Conservation (phyloP, 2,113 vertebrate species). For the Rhabdornis inornatus region DNA sequence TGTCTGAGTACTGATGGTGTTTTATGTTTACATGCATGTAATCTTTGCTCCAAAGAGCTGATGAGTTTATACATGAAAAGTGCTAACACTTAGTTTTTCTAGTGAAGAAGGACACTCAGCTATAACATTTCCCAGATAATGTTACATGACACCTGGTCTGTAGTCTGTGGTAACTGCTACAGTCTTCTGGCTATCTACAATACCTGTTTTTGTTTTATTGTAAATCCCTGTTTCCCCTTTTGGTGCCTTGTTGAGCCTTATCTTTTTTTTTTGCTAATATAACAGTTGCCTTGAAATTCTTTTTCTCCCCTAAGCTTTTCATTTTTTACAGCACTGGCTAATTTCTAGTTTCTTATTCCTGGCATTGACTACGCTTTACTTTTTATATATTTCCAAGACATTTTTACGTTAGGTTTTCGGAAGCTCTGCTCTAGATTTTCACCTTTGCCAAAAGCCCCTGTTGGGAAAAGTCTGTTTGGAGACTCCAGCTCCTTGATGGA, state of each 20-base stretch:
- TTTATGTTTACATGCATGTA: background rate
- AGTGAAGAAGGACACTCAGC: background rate
- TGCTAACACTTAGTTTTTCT: background rate
- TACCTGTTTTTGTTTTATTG: background rate
- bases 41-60: background rate
- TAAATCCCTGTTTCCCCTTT: background rate
- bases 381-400: background rate
- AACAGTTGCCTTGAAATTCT: background rate
- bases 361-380: background rate
- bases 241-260: background rate
- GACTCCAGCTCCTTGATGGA: background rate
- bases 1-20: background rate
- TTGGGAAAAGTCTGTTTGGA: background rate
- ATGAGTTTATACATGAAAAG: background rate
- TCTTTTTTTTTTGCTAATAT: background rate
- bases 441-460: background rate
- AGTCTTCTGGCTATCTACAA: background rate
- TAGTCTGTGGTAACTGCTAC: background rate
- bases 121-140: rapidly evolving
- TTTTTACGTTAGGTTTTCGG: rapidly evolving
- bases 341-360: background rate
- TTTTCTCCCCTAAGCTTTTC: background rate
- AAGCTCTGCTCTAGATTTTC: background rate
- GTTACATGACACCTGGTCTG: background rate
- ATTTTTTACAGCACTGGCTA: background rate